Evolutionary conservation across 1,140 invertebrate genomes (phyloP).

Genomic region (Calycopis cecrops): DNA sequence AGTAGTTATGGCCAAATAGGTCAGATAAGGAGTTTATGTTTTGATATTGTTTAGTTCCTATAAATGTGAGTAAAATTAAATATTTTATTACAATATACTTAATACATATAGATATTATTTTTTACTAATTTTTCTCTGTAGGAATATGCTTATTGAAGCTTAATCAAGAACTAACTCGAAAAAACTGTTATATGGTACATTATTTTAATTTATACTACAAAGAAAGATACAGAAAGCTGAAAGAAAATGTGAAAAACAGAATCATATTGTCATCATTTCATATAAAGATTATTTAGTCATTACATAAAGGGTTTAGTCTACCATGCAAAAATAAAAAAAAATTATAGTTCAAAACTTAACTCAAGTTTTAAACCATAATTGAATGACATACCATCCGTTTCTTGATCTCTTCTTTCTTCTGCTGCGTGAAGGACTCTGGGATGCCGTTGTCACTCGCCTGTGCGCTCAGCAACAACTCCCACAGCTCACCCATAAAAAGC

Average conservation of each 20-base stretch:
- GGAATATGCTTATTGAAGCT: neutral
- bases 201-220: no score
- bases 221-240: neutral
- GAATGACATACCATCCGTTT: slow-evolving; percentile 74
- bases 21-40: neutral
- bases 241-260: neutral
- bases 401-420: slow-evolving; percentile 98
- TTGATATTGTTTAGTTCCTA: no score
- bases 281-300: slow-evolving; percentile 1
- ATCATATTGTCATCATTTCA: no score
- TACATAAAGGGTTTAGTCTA: neutral
- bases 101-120: no score
- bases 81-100: no score
- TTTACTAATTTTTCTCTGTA: no score
- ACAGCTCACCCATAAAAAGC: slow-evolving; percentile 97
- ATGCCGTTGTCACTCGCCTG: slow-evolving; percentile 96
- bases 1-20: neutral
- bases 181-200: no score
- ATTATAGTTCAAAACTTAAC: no score
- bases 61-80: no score
- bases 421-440: slow-evolving; percentile 92
- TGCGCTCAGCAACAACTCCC: slow-evolving; percentile 95
- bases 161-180: no score
- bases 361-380: no score
- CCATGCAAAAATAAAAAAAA: neutral